Evolutionary conservation across 1,140 invertebrate genomes (phyloP).

Genomic region (Carcinoscorpius rotundicauda): DNA sequence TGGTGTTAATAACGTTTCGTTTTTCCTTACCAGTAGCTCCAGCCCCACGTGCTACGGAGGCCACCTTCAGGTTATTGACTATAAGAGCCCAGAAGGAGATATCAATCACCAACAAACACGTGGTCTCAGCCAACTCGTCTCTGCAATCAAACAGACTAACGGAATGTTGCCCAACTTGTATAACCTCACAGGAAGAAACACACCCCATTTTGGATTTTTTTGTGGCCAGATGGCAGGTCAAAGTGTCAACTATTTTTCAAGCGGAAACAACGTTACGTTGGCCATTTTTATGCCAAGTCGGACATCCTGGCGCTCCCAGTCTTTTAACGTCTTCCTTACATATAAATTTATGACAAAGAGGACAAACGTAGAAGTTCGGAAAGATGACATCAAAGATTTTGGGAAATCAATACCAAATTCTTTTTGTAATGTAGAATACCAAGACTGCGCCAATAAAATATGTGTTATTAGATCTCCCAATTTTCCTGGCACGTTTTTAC

Average conservation of each 20-base stretch:
- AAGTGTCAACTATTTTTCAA: slow-evolving; percentile 20
- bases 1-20: not conserved
- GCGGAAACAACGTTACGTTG: slow-evolving; percentile 24
- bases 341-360: slow-evolving; percentile 16
- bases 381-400: slow-evolving; percentile 12
- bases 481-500: slow-evolving; percentile 24
- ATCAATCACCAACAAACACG: slow-evolving; percentile 19
- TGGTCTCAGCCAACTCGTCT: slow-evolving; percentile 20
- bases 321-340: slow-evolving; percentile 22
- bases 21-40: slow-evolving; percentile 11
- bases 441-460: slow-evolving; percentile 20
- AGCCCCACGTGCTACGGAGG: slow-evolving; percentile 16
- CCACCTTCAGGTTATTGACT: slow-evolving; percentile 18
- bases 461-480: slow-evolving; percentile 23
- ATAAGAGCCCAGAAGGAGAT: slow-evolving; percentile 9
- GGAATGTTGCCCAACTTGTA: slow-evolving; percentile 20
- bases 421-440: slow-evolving; percentile 20
- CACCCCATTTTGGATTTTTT: slow-evolving; percentile 20
- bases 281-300: slow-evolving; percentile 18
- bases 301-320: slow-evolving; percentile 17
- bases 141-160: slow-evolving; percentile 18
- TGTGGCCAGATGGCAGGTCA: slow-evolving; percentile 23
- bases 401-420: slow-evolving; percentile 16
- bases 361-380: no score
- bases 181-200: slow-evolving; percentile 10